These are phyloP conservation scores for Cordilura impudica DNA, from an alignment of 2,888 invertebrate species.

Conservation along the genomic window DNA sequence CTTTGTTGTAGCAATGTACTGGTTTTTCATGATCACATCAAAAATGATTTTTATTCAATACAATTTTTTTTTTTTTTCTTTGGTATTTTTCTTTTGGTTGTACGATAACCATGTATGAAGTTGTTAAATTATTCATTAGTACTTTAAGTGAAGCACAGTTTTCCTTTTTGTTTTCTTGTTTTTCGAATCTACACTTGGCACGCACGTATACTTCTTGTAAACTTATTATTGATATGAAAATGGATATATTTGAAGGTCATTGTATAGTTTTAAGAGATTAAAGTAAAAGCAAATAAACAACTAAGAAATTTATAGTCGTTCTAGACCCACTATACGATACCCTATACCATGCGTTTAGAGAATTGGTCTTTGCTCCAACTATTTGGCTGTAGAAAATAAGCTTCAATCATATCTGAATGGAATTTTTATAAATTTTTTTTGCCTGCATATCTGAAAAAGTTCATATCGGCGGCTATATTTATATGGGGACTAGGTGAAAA, in stretches of 20 bases:
- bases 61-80: slow-evolving; percentile 5
- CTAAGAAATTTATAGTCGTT: too few relatives aligned
- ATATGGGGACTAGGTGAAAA: too few relatives aligned
- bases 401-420: too few relatives aligned
- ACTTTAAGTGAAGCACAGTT: slow-evolving; percentile 27
- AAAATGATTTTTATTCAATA: slow-evolving; percentile 30
- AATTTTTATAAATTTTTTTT: too few relatives aligned
- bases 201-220: neutral
- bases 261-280: neutral
- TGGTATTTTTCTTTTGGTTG: neutral
- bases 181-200: neutral
- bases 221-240: neutral
- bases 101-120: neutral
- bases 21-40: slow-evolving; percentile 45
- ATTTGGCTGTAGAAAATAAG: too few relatives aligned
- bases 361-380: too few relatives aligned
- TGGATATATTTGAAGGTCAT: slow-evolving; percentile 36
- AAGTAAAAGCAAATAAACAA: too few relatives aligned
- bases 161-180: neutral
- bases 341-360: too few relatives aligned
- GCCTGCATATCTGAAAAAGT: too few relatives aligned
- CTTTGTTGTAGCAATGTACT: neutral
- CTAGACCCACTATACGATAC: too few relatives aligned
- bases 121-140: slow-evolving; percentile 42
- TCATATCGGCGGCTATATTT: too few relatives aligned